These are phyloP conservation scores for Gastrophysa polygoni DNA, from an alignment of 2,888 invertebrate species.

Conservation along the genomic window DNA sequence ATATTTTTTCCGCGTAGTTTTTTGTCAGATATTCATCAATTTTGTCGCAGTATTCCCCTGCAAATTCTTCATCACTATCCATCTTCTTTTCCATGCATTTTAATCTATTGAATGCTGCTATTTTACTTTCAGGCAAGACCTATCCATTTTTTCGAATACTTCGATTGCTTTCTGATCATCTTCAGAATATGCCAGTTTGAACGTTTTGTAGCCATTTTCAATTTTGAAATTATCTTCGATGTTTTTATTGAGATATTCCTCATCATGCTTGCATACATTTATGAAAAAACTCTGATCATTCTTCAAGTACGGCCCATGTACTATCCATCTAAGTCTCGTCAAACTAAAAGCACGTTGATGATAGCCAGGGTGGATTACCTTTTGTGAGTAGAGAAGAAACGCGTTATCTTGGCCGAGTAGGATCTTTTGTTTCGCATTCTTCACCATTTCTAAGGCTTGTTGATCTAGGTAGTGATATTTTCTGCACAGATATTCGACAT, in stretches of 20 bases:
- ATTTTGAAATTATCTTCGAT: background rate
- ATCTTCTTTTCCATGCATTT: too few relatives aligned
- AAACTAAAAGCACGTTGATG: background rate
- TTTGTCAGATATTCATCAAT: too few relatives aligned
- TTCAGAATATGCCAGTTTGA: background rate
- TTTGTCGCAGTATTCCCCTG: too few relatives aligned
- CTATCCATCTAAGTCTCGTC: background rate
- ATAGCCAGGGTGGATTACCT: conserved; percentile 1
- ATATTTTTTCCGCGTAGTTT: too few relatives aligned
- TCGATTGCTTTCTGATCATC: background rate
- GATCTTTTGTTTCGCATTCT: background rate
- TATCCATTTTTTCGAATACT: background rate
- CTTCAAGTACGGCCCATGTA: background rate
- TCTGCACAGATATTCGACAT: background rate
- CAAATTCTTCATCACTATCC: too few relatives aligned
- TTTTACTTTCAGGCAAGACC: background rate
- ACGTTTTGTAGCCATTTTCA: background rate
- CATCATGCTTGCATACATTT: background rate
- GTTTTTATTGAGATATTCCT: background rate
- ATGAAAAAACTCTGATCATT: background rate
- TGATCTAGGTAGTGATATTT: background rate
- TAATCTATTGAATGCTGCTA: too few relatives aligned
- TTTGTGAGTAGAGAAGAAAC: background rate
- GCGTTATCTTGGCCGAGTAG: background rate
- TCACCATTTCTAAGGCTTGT: too few relatives aligned